Evolutionary conservation across 2,888 invertebrate species (phyloP).

Genomic region (Lingula anatina): DNA sequence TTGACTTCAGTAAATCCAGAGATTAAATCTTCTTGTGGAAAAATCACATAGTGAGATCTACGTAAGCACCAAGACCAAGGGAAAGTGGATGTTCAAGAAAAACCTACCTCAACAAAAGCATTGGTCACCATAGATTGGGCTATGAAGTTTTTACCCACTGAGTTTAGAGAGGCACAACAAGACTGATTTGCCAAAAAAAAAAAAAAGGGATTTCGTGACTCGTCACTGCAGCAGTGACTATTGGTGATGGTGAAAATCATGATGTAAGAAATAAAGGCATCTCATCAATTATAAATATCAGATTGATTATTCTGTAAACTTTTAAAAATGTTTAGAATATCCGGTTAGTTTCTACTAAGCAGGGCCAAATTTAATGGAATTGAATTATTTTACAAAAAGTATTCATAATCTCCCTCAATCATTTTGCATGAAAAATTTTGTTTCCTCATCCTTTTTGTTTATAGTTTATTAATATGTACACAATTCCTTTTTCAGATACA

Average conservation of each 20-base stretch:
- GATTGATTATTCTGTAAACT: too few relatives aligned
- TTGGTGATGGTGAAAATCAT: neutral
- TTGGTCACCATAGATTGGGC: conserved; percentile 3
- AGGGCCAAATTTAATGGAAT: too few relatives aligned
- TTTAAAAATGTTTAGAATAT: too few relatives aligned
- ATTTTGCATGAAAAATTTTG: too few relatives aligned
- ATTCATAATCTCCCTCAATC: too few relatives aligned
- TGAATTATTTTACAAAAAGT: too few relatives aligned
- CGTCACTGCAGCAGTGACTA: neutral
- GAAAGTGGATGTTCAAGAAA: neutral
- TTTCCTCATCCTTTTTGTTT: too few relatives aligned
- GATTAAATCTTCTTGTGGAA: neutral
- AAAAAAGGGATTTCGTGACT: conserved; percentile 4
- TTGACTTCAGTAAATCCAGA: neutral
- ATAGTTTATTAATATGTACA: too few relatives aligned
- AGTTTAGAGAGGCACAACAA: neutral
- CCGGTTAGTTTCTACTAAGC: too few relatives aligned
- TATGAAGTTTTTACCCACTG: conserved; percentile 3
- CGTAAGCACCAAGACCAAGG: neutral
- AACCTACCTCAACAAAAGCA: neutral
- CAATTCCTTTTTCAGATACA: too few relatives aligned
- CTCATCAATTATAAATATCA: too few relatives aligned
- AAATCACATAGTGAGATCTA: neutral
- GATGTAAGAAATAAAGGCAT: too few relatives aligned
- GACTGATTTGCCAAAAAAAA: conserved; percentile 6